A percentile compares a stretch with the other conserved stretches of the same genome.
Evolutionary conservation across 2,888 invertebrate species (phyloP).

Genomic region (Stegana nigrithorax): DNA sequence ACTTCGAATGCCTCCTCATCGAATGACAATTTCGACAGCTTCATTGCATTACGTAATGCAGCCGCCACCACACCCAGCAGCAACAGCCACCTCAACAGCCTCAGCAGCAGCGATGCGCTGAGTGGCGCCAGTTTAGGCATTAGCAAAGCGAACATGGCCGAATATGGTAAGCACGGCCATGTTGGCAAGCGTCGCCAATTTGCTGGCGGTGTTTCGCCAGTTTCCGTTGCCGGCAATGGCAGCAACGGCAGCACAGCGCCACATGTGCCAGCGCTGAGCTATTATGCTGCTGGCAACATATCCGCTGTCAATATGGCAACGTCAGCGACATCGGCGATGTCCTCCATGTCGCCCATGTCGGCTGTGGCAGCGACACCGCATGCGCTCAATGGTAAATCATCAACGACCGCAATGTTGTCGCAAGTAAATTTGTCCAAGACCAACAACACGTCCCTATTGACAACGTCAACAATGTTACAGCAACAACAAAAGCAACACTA

Average conservation of each 20-base stretch:
- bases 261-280: conserved; percentile 44
- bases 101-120: conserved; percentile 36
- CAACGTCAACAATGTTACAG: background rate
- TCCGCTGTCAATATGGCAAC: conserved; percentile 22
- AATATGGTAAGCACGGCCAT: background rate
- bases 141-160: background rate
- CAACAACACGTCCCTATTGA: conserved; percentile 30
- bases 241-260: conserved; percentile 6
- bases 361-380: conserved; percentile 30
- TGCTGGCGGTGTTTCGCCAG: background rate
- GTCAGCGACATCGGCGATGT: conserved; percentile 19
- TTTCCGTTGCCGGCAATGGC: background rate
- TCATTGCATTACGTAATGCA: conserved; percentile 58
- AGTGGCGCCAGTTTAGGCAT: too few species aligned
- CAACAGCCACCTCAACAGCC: conserved; percentile 21
- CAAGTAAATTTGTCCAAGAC: conserved; percentile 52
- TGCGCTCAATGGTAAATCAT: conserved; percentile 49
- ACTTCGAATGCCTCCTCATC: conserved; percentile 64
- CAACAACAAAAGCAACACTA: background rate
- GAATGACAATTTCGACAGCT: conserved; percentile 64
- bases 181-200: conserved; percentile 4
- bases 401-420: conserved; percentile 53
- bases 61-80: conserved; percentile 30
- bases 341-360: conserved; percentile 22
- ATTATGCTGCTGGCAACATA: conserved; percentile 35